Evolutionary conservation across 64 coral and sea anemone species (phyloP).

Genomic region (Pocillopora verrucosa): DNA sequence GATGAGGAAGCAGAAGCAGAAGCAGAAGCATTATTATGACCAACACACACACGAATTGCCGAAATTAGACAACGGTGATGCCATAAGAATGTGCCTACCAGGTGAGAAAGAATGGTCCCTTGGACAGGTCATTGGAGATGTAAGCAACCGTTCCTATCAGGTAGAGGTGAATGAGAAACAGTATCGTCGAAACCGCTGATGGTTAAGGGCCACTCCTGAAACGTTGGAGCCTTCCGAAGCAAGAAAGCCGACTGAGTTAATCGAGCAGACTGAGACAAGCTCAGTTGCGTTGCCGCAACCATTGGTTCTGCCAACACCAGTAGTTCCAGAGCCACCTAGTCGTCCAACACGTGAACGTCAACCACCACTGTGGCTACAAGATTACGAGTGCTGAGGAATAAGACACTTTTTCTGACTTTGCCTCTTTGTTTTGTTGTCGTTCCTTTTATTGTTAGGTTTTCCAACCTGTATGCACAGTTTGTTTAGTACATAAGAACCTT

Average conservation of each 20-base stretch:
- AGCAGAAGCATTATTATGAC: constrained; percentile 2
- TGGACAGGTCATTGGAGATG: neutral
- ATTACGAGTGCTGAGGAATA: constrained; percentile 21
- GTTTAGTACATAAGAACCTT: no score
- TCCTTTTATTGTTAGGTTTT: no score
- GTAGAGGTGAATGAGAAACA: constrained; percentile 13
- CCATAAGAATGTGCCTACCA: constrained; percentile 1
- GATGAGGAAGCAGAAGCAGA: neutral
- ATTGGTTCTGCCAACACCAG: neutral
- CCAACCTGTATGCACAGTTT: no score
- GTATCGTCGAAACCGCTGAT: constrained; percentile 9
- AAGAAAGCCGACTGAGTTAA: neutral
- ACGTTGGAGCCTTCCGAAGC: neutral
- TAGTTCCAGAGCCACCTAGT: constrained; percentile 9
- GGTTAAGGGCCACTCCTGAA: neutral
- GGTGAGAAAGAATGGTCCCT: constrained; percentile 3
- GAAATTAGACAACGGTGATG: neutral
- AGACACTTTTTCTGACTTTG: constrained; percentile 7
- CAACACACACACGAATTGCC: neutral
- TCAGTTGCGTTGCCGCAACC: neutral
- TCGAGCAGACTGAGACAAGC: neutral
- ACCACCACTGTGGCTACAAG: neutral
- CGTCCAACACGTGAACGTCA: constrained; percentile 9
- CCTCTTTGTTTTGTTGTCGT: neutral
- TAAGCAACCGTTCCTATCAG: neutral